Evolutionary conservation across 1,140 invertebrate genomes (phyloP).

Genomic region (Danaus melanippus): DNA sequence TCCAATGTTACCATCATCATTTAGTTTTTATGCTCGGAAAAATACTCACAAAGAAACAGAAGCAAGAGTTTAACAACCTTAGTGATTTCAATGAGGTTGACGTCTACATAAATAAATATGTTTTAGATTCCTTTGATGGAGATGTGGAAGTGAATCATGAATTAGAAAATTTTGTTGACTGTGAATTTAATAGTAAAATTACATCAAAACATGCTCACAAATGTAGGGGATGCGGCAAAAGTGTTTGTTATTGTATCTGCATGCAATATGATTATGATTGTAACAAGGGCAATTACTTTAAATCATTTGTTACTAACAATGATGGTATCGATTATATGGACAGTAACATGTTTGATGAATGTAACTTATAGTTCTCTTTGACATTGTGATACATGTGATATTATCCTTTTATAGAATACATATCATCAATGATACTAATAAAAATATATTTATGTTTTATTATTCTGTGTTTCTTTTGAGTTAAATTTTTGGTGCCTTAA

Average conservation of each 20-base stretch:
- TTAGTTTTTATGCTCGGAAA: constrained; percentile 94
- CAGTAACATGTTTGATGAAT: constrained; percentile 58
- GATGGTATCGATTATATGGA: constrained; percentile 60
- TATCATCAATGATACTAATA: background rate
- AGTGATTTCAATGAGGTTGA: constrained; percentile 79
- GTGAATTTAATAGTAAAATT: constrained; percentile 51
- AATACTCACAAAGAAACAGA: constrained; percentile 79
- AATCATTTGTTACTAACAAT: constrained; percentile 38
- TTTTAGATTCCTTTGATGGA: constrained; percentile 45
- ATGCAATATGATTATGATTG: constrained; percentile 43
- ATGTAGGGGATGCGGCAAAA: constrained; percentile 55
- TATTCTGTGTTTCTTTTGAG: too few relatives aligned
- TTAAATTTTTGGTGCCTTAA: too few relatives aligned
- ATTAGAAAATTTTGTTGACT: constrained; percentile 44
- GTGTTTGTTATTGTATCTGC: constrained; percentile 51
- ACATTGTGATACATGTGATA: constrained; percentile 1
- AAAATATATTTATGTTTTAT: too few relatives aligned
- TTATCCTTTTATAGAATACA: background rate
- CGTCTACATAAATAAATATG: constrained; percentile 77
- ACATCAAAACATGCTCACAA: constrained; percentile 48
- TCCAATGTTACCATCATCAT: constrained; percentile 93
- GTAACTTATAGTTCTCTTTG: constrained; percentile 5
- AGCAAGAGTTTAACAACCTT: constrained; percentile 85
- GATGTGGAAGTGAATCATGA: constrained; percentile 42
- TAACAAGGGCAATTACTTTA: constrained; percentile 48